Conservation (phyloP, 2,113 vertebrate genomes). For the Sylvicapra grimmia region DNA sequence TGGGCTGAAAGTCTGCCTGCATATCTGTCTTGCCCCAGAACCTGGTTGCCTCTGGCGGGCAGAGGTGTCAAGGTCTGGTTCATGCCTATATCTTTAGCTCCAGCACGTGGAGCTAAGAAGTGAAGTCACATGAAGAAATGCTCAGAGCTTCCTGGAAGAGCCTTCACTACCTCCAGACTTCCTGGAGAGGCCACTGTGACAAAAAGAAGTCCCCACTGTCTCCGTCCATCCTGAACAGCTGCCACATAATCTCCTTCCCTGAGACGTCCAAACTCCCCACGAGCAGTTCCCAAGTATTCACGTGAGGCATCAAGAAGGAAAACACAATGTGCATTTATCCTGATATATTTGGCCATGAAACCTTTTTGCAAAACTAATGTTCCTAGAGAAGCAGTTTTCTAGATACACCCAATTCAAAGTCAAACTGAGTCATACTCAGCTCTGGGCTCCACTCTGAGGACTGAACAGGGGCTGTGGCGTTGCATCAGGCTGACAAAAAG, state of each 20-base stretch:
- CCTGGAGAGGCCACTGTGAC: not conserved
- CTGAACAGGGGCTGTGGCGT: fast-evolving
- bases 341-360: not conserved
- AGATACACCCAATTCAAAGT: fast-evolving
- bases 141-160: not conserved
- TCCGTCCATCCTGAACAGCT: not conserved
- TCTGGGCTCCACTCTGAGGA: not conserved
- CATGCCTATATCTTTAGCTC: not conserved
- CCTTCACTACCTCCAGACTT: not conserved
- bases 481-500: not conserved
- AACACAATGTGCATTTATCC: not conserved
- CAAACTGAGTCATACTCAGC: not conserved
- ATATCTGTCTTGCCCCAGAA: not conserved
- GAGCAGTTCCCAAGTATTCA: not conserved
- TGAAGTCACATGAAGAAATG: not conserved
- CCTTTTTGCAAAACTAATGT: not conserved
- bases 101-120: fast-evolving
- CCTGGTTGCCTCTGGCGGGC: not conserved
- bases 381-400: not conserved
- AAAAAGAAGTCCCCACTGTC: not conserved
- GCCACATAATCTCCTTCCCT: not conserved
- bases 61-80: not conserved
- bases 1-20: not conserved
- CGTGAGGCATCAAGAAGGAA: not conserved
- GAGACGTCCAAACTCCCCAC: fast-evolving